Base-by-base conservation (phyloP, 2,797 vertebrate species). In the Ctenosaura bakeri region DNA sequence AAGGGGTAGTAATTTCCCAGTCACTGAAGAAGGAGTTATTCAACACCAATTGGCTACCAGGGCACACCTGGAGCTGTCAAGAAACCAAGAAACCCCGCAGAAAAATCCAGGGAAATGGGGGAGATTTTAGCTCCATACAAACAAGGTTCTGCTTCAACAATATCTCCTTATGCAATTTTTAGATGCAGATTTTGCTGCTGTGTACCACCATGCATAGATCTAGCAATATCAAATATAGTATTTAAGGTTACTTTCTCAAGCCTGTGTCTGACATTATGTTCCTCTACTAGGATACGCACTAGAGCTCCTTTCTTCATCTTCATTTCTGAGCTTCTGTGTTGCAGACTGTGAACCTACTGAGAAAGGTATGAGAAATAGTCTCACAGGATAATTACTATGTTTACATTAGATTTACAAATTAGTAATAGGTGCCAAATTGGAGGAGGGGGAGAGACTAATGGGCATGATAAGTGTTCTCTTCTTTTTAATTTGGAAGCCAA, bases 361-460 rank as follows among this genome's bases (percentile, higher is more conserved):
- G 38, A 50, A 89, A 62, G 20, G n/a, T 92, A 91, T 92, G 93
- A 94, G 92, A 93, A 73, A 89, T 86, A 90, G 46, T 92, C 85
- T 90, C 83, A 95, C 81, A 95, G 46, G 35, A 52, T 94, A 94
- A 96, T 95, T 94, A 94, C 90, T 81, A 74, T 93, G 88, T 91
- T 95, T 95, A 94, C 86, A 92, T 85, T 73, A 89, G 85, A 94
- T 95, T 76, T 92, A 92, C 93, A 95, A 94, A 95, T 92, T 92
- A 90, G 88, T 78, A 93, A 95, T 89, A 93, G 88, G 91, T 89
- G 91, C 94, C 94, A 95, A 94, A 90, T 88, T 86, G 42, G 85
- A 10, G 46, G 4, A 26, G 8, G 42, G 18, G 42, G 71, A 94
- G 91, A 94, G 94, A 94, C 93, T 96, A 94, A 91, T 93, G 91